Base-by-base conservation (phyloP, 2,888 invertebrate genomes). In the Erpobdella octoculata region DNA sequence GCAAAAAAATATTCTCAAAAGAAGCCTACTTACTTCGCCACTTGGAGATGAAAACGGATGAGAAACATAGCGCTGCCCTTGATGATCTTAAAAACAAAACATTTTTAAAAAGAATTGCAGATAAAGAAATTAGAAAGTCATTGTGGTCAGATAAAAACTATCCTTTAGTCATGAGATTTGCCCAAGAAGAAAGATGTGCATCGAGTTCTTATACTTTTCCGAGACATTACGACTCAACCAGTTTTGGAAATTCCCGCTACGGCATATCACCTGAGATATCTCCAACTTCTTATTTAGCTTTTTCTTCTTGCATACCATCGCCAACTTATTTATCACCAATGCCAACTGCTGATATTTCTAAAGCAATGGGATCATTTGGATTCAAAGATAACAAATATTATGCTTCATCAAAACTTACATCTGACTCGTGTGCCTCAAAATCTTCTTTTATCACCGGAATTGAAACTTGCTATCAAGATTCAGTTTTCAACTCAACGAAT, bases 31-130 rank as follows among this genome's bases (percentile, higher is more conserved):
- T 75, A 61, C 59, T 72, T 62, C 70, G 75, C 8, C 75, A 75
- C 48, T 68, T 75, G 31, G 75, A 75, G 72, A 75, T 75, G 75
- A 75, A 75, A 38, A 68, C 71, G 6, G 75, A 75, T 71, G 48
- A 46, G 21, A 71, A 71, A 9, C 75, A 75, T 68, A 53, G 46
- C 25, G 62, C 33, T 18, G 72, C 68, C 2, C 48, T 75, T 35
- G 69, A 41, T 18, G 71, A 72, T 12, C n/a, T n/a, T n/a, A n/a
- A n/a, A n/a, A n/a, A n/a, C n/a, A n/a, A n/a, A n/a, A n/a, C n/a
- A n/a, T n/a, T n/a, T n/a, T n/a, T n/a, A n/a, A n/a, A n/a, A n/a
- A n/a, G n/a, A n/a, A n/a, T n/a, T n/a, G n/a, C n/a, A n/a, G n/a
- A n/a, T n/a, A n/a, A n/a, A n/a, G n/a, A n/a, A n/a, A n/a, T n/a